Percentiles rank a stretch among this genome's conserved stretches.
Conservation (phyloP, 2,113 vertebrate species). For the Ptyas mucosa region DNA sequence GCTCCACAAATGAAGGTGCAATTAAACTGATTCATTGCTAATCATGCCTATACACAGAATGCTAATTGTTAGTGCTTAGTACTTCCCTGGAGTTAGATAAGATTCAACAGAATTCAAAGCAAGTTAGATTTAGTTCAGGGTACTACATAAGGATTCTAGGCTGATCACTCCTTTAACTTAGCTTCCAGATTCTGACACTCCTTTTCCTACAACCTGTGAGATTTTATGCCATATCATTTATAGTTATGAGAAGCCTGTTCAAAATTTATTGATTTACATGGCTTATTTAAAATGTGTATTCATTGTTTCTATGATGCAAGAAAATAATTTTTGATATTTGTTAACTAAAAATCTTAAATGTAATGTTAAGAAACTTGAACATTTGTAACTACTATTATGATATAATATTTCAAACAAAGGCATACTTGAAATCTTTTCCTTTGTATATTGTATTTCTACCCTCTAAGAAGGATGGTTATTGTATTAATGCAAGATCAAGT, state of each 20-base stretch:
- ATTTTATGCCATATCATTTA: neutral
- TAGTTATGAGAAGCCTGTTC: neutral
- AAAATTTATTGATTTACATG: neutral
- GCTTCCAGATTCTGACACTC: neutral
- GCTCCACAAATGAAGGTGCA: no score
- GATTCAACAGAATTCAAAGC: neutral
- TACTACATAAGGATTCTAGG: neutral
- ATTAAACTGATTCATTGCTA: no score
- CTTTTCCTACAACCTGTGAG: neutral
- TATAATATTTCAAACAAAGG: neutral
- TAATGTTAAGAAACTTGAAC: neutral
- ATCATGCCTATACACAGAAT: no score
- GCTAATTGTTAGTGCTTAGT: no score
- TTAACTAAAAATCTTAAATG: neutral
- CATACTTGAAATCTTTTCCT: neutral
- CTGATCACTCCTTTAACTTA: neutral
- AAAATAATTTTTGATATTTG: neutral
- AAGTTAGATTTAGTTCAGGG: neutral
- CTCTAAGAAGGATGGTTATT: neutral
- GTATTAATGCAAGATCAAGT: neutral
- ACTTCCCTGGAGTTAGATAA: no score
- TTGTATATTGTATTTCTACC: neutral
- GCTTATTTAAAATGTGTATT: neutral
- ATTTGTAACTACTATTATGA: neutral
- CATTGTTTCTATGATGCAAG: neutral